These are phyloP conservation scores for Campopleginae sp. DNA, from an alignment of 2,888 invertebrate genomes.

Conservation along the genomic window DNA sequence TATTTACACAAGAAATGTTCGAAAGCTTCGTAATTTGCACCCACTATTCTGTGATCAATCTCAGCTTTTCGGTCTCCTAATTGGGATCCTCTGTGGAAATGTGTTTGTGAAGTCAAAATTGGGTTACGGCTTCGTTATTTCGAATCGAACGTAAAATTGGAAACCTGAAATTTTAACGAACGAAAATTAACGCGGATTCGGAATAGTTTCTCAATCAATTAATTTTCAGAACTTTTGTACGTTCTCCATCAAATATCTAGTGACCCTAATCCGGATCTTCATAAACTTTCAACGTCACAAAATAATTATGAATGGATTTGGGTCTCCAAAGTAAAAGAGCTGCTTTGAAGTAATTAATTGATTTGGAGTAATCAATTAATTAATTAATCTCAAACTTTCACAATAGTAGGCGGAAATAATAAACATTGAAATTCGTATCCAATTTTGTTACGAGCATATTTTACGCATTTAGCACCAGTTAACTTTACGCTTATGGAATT, in stretches of 20 bases:
- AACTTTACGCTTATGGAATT: constrained; percentile 44
- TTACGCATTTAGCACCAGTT: constrained; percentile 31
- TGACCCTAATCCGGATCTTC: background rate
- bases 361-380: too few relatives aligned
- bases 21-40: constrained; percentile 44
- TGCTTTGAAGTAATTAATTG: too few relatives aligned
- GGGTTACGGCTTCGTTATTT: background rate
- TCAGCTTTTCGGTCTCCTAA: constrained; percentile 41
- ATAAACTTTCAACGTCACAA: background rate
- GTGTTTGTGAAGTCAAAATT: constrained; percentile 31
- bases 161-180: background rate
- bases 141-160: background rate
- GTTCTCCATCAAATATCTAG: background rate
- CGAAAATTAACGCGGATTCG: background rate
- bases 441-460: constrained; percentile 26
- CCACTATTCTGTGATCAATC: constrained; percentile 54
- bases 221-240: background rate
- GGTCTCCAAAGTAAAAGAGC: background rate
- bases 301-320: background rate
- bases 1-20: constrained; percentile 1
- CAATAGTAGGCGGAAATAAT: background rate
- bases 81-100: constrained; percentile 43
- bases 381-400: background rate
- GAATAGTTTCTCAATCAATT: background rate
- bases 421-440: background rate